Evolutionary conservation across 2,888 invertebrate species (phyloP).

Genomic region (Synergus japonicus): DNA sequence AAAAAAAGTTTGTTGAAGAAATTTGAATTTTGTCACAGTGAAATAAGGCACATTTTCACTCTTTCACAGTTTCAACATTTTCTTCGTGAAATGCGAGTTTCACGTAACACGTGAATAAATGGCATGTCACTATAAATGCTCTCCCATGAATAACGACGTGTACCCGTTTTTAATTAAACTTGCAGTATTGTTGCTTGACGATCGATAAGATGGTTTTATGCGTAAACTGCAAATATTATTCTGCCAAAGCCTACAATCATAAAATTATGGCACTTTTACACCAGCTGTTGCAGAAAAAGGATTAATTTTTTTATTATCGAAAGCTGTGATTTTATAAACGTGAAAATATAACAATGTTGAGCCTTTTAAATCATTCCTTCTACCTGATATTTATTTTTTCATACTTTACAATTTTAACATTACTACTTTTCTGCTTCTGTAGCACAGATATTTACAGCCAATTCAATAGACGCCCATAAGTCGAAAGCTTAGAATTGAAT

Average conservation of each 20-base stretch:
- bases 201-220: not conserved
- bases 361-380: too few relatives aligned
- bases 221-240: not conserved
- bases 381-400: too few relatives aligned
- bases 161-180: slow-evolving; percentile 15
- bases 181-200: not conserved
- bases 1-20: too few relatives aligned
- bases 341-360: too few relatives aligned
- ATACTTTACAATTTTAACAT: too few relatives aligned
- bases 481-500: not conserved
- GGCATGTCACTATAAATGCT: slow-evolving; percentile 8
- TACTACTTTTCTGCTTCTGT: too few relatives aligned
- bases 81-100: slow-evolving; percentile 12
- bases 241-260: not conserved
- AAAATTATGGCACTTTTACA: not conserved
- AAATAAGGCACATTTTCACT: not conserved
- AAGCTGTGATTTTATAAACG: not conserved
- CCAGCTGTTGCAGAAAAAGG: not conserved
- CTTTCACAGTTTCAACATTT: not conserved
- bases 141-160: slow-evolving; percentile 1
- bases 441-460: not conserved
- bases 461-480: not conserved
- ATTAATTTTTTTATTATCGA: not conserved
- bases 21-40: not conserved
- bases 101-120: slow-evolving; percentile 3